Base-by-base conservation (phyloP, 2,797 vertebrate species). In the Phalloptychus januarius region DNA sequence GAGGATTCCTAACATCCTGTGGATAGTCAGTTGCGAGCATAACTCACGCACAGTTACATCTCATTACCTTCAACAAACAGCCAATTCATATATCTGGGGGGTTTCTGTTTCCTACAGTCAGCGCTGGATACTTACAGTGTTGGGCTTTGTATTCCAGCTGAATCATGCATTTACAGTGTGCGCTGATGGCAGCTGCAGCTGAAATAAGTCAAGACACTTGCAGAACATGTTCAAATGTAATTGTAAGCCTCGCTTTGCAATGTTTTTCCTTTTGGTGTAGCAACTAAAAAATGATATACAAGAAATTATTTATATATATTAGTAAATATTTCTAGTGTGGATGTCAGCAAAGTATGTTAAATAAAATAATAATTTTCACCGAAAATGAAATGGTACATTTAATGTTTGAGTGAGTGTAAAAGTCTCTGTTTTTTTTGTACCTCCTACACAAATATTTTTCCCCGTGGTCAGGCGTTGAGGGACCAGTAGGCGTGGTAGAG, bases 21-120 rank as follows among this genome's bases (percentile, higher is more conserved):
- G 90, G 92, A 86, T 90, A 89, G 86, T 92, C 90, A 91, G 93
- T 93, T 89, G 89, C 93, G 95, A 94, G 93, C 93, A 95, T 94
- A 94, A 95, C 94, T 92, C 93, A 91, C 90, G 92, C 86, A 87
- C 93, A 92, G 94, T 87, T 94, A 93, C 94, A 94, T 94, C 92
- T 93, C 91, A 94, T 94, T 93, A 94, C 89, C 40, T 81, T 70
- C 80, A 89, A 95, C 94, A 95, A 92, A 87, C 86, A 70, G 83
- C 81, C 89, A 7, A 94, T 95, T 95, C 94, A 95, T 92, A 87
- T 84, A 33, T 83, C 42, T 13, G 12, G 90, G 89, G 86, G 86
- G 90, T 88, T 94, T 86, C 90, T 90, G 88, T 93, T 85, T 89
- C 88, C 86, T 78, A 79, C 83, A 88, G 86, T 82, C 86, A 33